phyloP scores from a whole-genome alignment of 92 coral and sea anemone genomes.

The Epizoanthus stellaris region DNA sequence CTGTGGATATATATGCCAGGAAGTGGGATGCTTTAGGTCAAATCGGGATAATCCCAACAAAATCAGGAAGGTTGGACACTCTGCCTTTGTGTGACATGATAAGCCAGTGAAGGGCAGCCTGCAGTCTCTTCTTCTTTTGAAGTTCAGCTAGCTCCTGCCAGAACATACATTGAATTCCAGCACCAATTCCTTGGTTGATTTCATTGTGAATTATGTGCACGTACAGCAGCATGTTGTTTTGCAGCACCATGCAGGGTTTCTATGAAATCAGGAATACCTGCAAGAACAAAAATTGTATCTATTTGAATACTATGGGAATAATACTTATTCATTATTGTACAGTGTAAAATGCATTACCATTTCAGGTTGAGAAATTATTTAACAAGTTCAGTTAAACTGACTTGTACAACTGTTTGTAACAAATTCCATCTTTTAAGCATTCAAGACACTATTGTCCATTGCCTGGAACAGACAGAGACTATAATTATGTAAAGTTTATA shows the following conservation, averaged over 20 bases:
- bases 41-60: background rate
- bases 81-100: background rate
- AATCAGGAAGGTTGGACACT: background rate
- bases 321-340: background rate
- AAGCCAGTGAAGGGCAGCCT: background rate
- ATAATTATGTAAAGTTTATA: too few species aligned
- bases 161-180: background rate
- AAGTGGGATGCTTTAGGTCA: background rate
- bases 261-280: conserved; percentile 88
- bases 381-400: too few species aligned
- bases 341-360: background rate
- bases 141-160: background rate
- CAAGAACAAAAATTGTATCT: background rate
- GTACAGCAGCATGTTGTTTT: conserved; percentile 2
- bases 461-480: too few species aligned
- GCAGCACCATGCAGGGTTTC: conserved; percentile 87
- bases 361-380: too few species aligned
- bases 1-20: too few species aligned
- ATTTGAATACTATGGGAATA: background rate
- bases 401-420: too few species aligned
- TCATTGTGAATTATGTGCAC: background rate
- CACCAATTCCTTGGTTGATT: background rate
- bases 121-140: background rate
- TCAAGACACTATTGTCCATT: too few species aligned
- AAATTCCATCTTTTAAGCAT: too few species aligned